Evolutionary conservation across 1,140 invertebrate genomes (phyloP).

Genomic region (Leguminivora glycinivorella): DNA sequence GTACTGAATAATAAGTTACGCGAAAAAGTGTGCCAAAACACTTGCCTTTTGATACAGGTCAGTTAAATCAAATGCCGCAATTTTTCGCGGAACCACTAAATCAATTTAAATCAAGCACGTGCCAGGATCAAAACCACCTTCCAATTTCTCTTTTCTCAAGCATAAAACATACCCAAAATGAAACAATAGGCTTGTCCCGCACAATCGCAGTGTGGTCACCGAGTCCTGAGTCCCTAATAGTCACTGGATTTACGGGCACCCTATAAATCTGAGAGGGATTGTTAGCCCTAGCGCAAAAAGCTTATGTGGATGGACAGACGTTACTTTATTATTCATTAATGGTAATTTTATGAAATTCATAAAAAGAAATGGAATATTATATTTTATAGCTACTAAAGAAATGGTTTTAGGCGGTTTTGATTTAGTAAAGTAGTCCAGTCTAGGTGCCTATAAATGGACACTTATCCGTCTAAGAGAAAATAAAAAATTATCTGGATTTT

Average conservation of each 20-base stretch:
- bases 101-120: not conserved
- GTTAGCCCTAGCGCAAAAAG: slow-evolving; percentile 13
- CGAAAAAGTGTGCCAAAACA: too few relatives aligned
- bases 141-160: slow-evolving; percentile 2
- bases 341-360: slow-evolving; percentile 28
- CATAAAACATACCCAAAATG: slow-evolving; percentile 17
- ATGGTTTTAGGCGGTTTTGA: not conserved
- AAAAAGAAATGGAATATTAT: slow-evolving; percentile 5
- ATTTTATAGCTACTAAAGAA: not conserved
- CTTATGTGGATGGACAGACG: slow-evolving; percentile 21
- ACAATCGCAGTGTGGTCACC: slow-evolving; percentile 25
- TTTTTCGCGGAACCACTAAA: too few relatives aligned
- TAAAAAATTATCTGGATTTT: too few relatives aligned
- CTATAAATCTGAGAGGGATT: slow-evolving; percentile 17
- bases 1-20: too few relatives aligned
- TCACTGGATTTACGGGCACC: slow-evolving; percentile 13
- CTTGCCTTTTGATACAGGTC: too few relatives aligned
- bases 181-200: slow-evolving; percentile 2
- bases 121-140: not conserved
- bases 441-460: not conserved
- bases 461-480: too few relatives aligned
- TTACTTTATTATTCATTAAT: slow-evolving; percentile 25
- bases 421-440: not conserved
- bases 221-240: slow-evolving; percentile 12
- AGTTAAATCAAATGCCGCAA: too few relatives aligned